Percentiles rank a stretch among this genome's conserved stretches.
These are phyloP conservation scores for Scotopteryx bipunctaria DNA, from an alignment of 2,888 invertebrate species.

Conservation along the genomic window DNA sequence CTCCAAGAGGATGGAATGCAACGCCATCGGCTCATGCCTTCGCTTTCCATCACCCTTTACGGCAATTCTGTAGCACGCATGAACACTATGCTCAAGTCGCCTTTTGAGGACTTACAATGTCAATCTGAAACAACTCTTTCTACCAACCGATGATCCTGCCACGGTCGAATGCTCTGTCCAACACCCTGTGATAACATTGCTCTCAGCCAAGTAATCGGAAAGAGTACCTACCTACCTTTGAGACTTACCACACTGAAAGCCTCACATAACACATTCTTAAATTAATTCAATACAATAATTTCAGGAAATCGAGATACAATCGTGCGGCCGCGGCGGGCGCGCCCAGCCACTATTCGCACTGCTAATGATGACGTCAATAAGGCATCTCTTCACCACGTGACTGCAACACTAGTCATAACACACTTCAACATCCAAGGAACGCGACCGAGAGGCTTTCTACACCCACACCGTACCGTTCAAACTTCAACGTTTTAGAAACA, in stretches of 20 bases:
- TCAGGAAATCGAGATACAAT: conserved; percentile 87
- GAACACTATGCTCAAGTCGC: too few relatives aligned
- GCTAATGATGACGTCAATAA: conserved; percentile 50
- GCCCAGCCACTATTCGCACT: conserved; percentile 51
- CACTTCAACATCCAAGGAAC: conserved; percentile 35
- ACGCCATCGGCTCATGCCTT: too few relatives aligned
- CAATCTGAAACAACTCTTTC: too few relatives aligned
- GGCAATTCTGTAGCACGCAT: too few relatives aligned
- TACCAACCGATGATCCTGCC: too few relatives aligned
- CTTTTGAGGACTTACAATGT: too few relatives aligned
- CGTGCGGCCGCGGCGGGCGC: conserved; percentile 81
- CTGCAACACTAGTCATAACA: conserved; percentile 49
- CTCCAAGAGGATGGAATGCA: too few relatives aligned
- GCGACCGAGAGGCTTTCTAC: conserved; percentile 31
- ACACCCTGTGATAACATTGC: too few relatives aligned
- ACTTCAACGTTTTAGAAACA: conserved; percentile 18
- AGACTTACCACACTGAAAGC: neutral
- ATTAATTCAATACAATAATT: neutral
- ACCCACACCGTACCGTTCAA: conserved; percentile 9
- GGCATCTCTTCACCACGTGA: conserved; percentile 65
- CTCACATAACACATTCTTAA: too few relatives aligned
- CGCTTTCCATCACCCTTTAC: too few relatives aligned
- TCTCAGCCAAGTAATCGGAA: too few relatives aligned
- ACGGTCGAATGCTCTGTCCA: too few relatives aligned
- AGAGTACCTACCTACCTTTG: neutral